Conservation (phyloP, 2,797 vertebrate genomes). For the Poeciliopsis infans region DNA sequence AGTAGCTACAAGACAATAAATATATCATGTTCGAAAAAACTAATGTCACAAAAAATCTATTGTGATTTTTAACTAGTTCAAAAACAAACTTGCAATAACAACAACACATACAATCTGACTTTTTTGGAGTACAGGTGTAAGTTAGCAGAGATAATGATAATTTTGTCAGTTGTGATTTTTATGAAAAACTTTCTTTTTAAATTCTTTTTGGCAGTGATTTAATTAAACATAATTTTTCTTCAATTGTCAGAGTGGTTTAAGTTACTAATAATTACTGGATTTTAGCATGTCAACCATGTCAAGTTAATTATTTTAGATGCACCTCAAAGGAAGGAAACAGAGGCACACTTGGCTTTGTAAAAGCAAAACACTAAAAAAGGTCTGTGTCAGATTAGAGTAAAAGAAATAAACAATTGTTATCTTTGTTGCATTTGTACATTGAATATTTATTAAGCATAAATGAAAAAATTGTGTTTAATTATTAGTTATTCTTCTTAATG, state of each 20-base stretch:
- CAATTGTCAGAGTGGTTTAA: background rate
- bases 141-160: background rate
- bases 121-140: background rate
- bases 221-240: background rate
- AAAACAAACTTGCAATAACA: no score
- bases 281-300: background rate
- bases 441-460: background rate
- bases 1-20: no score
- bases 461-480: background rate
- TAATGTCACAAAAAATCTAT: no score
- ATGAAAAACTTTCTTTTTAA: background rate
- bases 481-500: background rate
- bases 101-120: no score
- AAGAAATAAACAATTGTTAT: background rate
- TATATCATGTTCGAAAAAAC: no score
- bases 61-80: no score
- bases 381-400: background rate
- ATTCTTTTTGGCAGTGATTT: background rate
- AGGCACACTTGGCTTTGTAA: background rate
- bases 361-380: background rate
- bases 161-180: background rate
- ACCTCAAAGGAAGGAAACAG: background rate
- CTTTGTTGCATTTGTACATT: background rate
- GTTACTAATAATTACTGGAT: background rate
- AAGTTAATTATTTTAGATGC: background rate